Evolutionary conservation across 2,888 invertebrate genomes (phyloP), one percentile per base, ranked within the genome.

Genomic region (Acanthococcus lagerstroemiae): DNA sequence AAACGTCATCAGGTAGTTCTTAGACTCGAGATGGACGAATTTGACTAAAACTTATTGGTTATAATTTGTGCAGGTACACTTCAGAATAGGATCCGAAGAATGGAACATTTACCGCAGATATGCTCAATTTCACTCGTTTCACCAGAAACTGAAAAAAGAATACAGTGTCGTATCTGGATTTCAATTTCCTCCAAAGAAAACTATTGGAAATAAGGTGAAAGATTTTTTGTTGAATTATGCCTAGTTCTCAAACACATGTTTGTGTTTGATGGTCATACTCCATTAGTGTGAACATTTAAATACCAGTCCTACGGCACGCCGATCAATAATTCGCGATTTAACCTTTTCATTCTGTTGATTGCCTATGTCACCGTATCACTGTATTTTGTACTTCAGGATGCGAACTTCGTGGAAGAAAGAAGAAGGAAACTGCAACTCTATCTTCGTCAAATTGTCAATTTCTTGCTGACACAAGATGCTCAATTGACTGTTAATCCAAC

Each of bases 51-150:
- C n/a, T n/a, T 44, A 24, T 58, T 48, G 12, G 37, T 37, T 1
- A 15, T 9, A 9, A 3, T 37, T n/a, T 15, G 2, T 22, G 24
- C 73, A 89, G 88, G 84, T 90, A 71, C 89, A 87, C 73, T 75
- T 93, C 44, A 83, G 90, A 71, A 86, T 92, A 60, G 84, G 87
- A 54, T 85, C 87, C 72, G 92, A 91, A 70, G 95, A 95, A 75
- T 95, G 95, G 95, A 93, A 91, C 73, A 86, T 95, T n/a, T 93
- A 93, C 75, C 83, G 94, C 71, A 83, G 96, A 73, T 96, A 95
- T 75, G 88, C 92, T 6, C 94, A 95, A 76, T 95, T 96, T 77
- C 82, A 91, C 75, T 84, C 88, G 69, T 79, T 95, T 26, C 92
- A 95, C 75, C 83, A 84, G 68, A 85, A 88, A 71, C 78, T 95